Conservation (phyloP, 2,113 vertebrate species). For the Sinosuthora webbiana region DNA sequence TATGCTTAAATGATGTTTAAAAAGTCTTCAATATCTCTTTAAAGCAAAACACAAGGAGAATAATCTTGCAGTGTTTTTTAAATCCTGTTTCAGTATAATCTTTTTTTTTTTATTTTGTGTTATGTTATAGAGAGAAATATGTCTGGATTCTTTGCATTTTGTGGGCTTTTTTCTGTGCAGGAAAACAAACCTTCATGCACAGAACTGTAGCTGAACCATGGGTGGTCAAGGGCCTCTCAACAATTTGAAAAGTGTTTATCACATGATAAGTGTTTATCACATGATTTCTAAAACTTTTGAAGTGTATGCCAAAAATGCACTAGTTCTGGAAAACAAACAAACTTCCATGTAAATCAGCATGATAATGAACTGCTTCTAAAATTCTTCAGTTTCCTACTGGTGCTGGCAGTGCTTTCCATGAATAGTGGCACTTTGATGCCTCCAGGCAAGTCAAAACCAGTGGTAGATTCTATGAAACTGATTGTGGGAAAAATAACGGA, state of each 20-base stretch:
- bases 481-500: background rate
- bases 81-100: background rate
- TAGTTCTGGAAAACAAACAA: background rate
- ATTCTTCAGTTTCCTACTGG: background rate
- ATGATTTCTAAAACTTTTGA: background rate
- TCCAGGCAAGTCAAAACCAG: background rate
- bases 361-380: background rate
- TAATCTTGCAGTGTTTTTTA: background rate
- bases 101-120: background rate
- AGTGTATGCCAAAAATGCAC: background rate
- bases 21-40: background rate
- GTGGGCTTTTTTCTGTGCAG: background rate
- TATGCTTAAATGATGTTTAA: background rate
- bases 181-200: background rate
- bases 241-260: background rate
- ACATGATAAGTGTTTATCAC: background rate
- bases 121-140: background rate
- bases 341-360: background rate
- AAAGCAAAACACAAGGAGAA: background rate
- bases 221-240: background rate
- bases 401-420: background rate
- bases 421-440: background rate
- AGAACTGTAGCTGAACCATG: background rate
- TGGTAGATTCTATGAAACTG: background rate
- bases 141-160: background rate